phyloP scores from a whole-genome alignment of 64 coral and sea anemone species.

The Dendronephthya gigantea region DNA sequence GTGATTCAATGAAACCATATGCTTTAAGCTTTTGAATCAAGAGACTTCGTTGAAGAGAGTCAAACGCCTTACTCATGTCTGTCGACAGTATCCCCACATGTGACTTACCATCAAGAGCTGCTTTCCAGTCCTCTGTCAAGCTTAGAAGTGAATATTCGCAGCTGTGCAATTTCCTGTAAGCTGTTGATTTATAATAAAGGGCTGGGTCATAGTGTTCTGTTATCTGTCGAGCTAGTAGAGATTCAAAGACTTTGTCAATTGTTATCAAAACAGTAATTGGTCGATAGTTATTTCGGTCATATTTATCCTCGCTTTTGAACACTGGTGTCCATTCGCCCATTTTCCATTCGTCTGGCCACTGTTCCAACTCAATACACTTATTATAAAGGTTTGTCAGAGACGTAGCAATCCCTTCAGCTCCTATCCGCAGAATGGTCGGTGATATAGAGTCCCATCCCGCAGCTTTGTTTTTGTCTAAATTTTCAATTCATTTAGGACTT shows the following conservation, averaged over 20 bases:
- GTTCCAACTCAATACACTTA: constrained; percentile 9
- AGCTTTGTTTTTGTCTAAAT: constrained; percentile 23
- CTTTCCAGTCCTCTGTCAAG: constrained; percentile 15
- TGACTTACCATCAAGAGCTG: constrained; percentile 4
- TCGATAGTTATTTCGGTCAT: background rate
- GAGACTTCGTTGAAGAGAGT: background rate
- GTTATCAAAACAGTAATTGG: constrained; percentile 12
- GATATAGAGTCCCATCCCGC: constrained; percentile 12
- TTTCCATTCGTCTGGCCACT: constrained; percentile 18
- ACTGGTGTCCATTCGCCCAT: constrained; percentile 14
- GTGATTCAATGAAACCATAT: background rate
- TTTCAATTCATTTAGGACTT: constrained; percentile 20
- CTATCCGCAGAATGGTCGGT: background rate
- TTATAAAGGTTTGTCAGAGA: constrained; percentile 30
- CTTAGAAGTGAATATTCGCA: background rate
- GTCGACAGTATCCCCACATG: background rate
- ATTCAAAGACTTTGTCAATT: background rate
- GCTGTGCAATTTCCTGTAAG: constrained; percentile 21
- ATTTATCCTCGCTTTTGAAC: background rate
- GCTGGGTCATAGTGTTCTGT: background rate
- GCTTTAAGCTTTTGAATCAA: constrained; percentile 15
- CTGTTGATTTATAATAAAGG: constrained; percentile 6
- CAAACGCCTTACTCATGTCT: constrained; percentile 16
- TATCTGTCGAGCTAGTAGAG: background rate
- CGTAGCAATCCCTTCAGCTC: background rate